Evolutionary conservation across 2,888 invertebrate genomes (phyloP), one percentile per base, ranked within the genome.

Genomic region (Dioctria rufipes): DNA sequence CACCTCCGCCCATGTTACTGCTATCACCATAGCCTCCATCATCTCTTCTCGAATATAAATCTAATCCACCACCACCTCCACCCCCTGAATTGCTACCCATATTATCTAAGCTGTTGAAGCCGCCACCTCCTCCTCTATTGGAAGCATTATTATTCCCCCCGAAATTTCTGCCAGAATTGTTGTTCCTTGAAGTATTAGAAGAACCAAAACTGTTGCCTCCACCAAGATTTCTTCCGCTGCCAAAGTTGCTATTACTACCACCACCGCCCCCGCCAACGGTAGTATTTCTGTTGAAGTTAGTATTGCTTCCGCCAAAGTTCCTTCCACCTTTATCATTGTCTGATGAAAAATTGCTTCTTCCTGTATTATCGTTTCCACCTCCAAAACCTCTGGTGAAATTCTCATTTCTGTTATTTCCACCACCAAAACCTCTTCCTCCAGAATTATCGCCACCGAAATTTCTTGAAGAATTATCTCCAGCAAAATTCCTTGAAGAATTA

Each of bases 391-490:
- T 37, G 6, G 11, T n/a, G 3, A n/a, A 60, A 11, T 60, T 25
- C 1, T 25, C 25, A 25, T 25, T 25, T 25, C 25, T 25, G 25
- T 25, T 25, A 51, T 69, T 69, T 69, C 69, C 69, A 39, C 67
- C 67, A 67, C 69, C 69, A 69, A 69, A 69, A 51, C 67, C 67
- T 25, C 69, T 69, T 8, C 69, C 43, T 6, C 69, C 39, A 4
- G 51, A 69, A 54, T 69, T 69, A 4, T 69, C 42, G 25, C 67
- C 46, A 13, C 66, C 49, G 8, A n/a, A 54, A n/a, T 54, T 54
- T 54, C 67, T 51, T 49, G 51, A 9, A n/a, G 65, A 40, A 40
- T 42, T 65, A n/a, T 40, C 13, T 4, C 51, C 39, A n/a, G 25
- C 25, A 25, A 25, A 25, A 25, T 25, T 25, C 2, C 63, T 42